phyloP scores from a whole-genome alignment of 2,113 vertebrate genomes.

The Gopherus flavomarginatus region DNA sequence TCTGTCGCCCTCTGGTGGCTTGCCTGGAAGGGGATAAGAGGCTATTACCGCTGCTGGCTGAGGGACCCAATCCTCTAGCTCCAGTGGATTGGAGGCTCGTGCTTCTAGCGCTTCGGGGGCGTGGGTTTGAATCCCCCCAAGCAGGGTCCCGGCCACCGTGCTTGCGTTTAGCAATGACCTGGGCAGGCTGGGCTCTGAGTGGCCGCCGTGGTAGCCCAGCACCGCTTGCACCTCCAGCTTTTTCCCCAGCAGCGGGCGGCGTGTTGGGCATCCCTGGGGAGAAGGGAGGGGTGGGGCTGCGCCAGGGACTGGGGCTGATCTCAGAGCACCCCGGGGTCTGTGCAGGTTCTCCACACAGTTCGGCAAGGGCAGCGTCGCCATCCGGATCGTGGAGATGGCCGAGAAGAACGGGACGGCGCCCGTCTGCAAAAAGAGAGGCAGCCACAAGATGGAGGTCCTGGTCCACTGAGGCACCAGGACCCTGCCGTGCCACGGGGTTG shows the following conservation, averaged over 20 bases:
- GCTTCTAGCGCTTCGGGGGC: neutral
- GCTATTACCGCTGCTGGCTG: neutral
- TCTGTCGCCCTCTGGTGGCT: neutral
- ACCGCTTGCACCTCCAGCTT: neutral
- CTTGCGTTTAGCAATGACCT: neutral
- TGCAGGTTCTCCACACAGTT: slow-evolving; percentile 78
- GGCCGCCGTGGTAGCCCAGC: neutral
- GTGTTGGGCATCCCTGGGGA: neutral
- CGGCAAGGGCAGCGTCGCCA: slow-evolving; percentile 58
- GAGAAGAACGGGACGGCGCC: neutral
- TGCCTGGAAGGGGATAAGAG: neutral
- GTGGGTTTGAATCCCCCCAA: neutral
- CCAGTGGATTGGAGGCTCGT: neutral
- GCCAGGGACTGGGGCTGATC: too few species aligned
- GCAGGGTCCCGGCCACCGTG: neutral
- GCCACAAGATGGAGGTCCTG: slow-evolving; percentile 74
- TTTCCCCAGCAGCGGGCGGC: neutral
- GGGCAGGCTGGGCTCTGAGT: neutral
- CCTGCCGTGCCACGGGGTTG: accelerated
- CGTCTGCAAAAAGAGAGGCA: slow-evolving; percentile 77
- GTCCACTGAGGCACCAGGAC: slow-evolving; percentile 54
- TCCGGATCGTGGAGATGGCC: slow-evolving; percentile 72
- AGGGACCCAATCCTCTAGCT: neutral
- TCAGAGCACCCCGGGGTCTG: too few species aligned
- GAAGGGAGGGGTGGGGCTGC: neutral